These are phyloP conservation scores for Phataginus tricuspis DNA, from an alignment of 2,797 vertebrate genomes.

Conservation along the genomic window DNA sequence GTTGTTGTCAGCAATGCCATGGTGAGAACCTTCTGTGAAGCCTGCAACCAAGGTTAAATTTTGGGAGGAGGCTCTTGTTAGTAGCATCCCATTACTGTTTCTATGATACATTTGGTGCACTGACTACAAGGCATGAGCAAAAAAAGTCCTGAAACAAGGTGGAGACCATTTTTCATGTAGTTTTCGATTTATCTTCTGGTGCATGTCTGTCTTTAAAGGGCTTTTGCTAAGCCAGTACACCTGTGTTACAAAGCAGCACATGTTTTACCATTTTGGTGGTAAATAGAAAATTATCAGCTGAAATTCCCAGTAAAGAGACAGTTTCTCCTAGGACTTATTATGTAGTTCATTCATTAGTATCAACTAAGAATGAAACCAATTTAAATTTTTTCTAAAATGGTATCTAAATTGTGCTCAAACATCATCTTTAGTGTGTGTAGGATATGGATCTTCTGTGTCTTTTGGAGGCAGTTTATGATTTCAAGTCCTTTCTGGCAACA, in stretches of 20 bases:
- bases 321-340: neutral
- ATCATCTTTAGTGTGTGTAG: neutral
- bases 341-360: slow-evolving; percentile 7
- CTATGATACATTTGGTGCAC: slow-evolving; percentile 40
- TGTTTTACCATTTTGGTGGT: slow-evolving; percentile 22
- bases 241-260: neutral
- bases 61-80: slow-evolving; percentile 39
- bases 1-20: slow-evolving; percentile 55
- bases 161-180: neutral
- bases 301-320: neutral
- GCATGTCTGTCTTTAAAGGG: neutral
- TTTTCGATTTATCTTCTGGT: slow-evolving; percentile 40
- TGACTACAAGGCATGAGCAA: neutral
- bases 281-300: slow-evolving; percentile 26
- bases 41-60: slow-evolving; percentile 73
- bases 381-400: slow-evolving; percentile 30
- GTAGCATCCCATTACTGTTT: neutral
- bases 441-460: neutral
- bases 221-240: neutral
- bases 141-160: neutral
- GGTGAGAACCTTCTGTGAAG: slow-evolving; percentile 70
- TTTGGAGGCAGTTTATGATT: slow-evolving; percentile 1
- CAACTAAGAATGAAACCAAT: slow-evolving; percentile 2
- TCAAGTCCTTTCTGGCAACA: slow-evolving; percentile 14
- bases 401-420: neutral